These are phyloP conservation scores for Pogonognathellus flavescens DNA, from an alignment of 1,140 invertebrate genomes.

Conservation along the genomic window DNA sequence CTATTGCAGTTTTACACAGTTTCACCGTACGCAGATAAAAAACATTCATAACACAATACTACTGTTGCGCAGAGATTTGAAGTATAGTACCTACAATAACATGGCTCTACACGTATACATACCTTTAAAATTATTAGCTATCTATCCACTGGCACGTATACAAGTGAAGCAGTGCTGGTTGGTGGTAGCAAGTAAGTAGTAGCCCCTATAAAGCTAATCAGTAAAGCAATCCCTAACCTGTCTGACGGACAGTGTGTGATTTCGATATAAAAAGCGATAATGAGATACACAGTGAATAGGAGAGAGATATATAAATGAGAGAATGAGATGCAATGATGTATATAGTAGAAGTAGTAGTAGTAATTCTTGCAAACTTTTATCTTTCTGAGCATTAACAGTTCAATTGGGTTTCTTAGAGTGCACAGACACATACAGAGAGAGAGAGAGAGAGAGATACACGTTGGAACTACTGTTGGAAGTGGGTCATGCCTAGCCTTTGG, in stretches of 20 bases:
- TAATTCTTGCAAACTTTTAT: not conserved
- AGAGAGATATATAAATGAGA: not conserved
- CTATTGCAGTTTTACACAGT: no score
- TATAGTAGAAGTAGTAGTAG: not conserved
- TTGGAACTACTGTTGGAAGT: not conserved
- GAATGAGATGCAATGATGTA: not conserved
- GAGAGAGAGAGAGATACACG: no score
- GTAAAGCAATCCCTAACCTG: conserved; percentile 2
- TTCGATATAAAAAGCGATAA: conserved; percentile 12
- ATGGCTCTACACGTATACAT: not conserved
- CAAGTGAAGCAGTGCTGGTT: no score
- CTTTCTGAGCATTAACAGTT: conserved; percentile 6
- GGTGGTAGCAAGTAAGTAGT: not conserved
- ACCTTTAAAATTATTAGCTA: no score
- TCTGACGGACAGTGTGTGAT: not conserved
- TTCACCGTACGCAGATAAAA: no score
- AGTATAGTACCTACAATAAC: not conserved
- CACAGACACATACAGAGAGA: not conserved
- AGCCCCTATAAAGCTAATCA: not conserved
- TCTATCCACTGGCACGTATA: no score
- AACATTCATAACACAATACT: no score
- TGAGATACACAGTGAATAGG: not conserved
- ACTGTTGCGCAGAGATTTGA: not conserved
- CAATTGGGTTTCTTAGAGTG: conserved; percentile 1
- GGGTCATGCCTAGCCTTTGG: conserved; percentile 42